Percentiles rank a stretch among this genome's conserved stretches.
These are phyloP conservation scores for Symphodus melops DNA, from an alignment of 2,113 vertebrate genomes.

Conservation along the genomic window DNA sequence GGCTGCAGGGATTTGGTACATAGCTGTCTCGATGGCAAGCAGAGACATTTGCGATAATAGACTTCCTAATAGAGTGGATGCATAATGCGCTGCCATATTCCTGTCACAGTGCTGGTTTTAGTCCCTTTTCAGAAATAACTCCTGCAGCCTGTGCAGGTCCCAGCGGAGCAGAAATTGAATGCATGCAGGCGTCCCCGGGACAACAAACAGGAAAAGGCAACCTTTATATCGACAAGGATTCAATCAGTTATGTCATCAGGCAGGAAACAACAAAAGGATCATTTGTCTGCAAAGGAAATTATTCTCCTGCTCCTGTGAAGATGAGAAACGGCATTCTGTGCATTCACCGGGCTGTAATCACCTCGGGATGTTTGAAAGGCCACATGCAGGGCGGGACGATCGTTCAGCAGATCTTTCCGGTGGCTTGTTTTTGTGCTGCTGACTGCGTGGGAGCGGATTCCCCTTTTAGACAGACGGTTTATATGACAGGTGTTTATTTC, in stretches of 20 bases:
- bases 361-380: not conserved
- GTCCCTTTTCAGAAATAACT: slow-evolving; percentile 46
- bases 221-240: slow-evolving; percentile 56
- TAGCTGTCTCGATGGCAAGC: slow-evolving; percentile 41
- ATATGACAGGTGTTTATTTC: slow-evolving; percentile 43
- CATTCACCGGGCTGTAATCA: not conserved
- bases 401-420: not conserved
- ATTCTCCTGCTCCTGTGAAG: slow-evolving; percentile 24
- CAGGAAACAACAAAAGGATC: slow-evolving; percentile 67
- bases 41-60: slow-evolving; percentile 50
- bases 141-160: slow-evolving; percentile 25
- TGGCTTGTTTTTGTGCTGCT: slow-evolving; percentile 4
- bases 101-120: slow-evolving; percentile 21
- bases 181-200: slow-evolving; percentile 40
- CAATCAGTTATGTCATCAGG: slow-evolving; percentile 66
- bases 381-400: slow-evolving; percentile 2
- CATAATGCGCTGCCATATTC: slow-evolving; percentile 25
- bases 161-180: slow-evolving; percentile 50
- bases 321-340: slow-evolving; percentile 41
- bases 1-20: slow-evolving; percentile 31
- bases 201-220: slow-evolving; percentile 59
- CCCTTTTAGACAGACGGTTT: slow-evolving; percentile 17
- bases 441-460: slow-evolving; percentile 16
- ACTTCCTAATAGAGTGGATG: slow-evolving; percentile 52
- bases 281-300: slow-evolving; percentile 57